Conservation (phyloP, 1,140 invertebrate genomes). For the Drosophila bipectinata region DNA sequence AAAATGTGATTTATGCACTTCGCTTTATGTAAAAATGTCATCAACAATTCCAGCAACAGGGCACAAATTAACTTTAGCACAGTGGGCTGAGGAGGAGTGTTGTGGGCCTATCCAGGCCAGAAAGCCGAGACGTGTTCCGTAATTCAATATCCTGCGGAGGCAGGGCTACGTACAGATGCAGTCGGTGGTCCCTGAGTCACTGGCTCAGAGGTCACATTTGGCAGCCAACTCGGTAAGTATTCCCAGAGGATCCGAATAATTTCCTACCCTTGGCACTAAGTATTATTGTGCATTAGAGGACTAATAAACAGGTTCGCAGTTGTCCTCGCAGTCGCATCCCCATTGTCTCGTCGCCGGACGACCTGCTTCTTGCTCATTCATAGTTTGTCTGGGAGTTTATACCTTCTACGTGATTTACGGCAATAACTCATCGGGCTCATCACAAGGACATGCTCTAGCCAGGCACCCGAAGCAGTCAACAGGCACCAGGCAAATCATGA, state of each 20-base stretch:
- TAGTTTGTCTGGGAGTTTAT: slow-evolving; percentile 71
- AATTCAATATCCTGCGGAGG: slow-evolving; percentile 62
- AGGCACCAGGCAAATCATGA: slow-evolving; percentile 66
- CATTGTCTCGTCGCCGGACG: slow-evolving; percentile 1
- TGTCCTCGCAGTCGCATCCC: slow-evolving; percentile 17
- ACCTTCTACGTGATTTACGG: slow-evolving; percentile 78
- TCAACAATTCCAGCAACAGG: slow-evolving; percentile 65
- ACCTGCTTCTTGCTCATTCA: slow-evolving; percentile 52
- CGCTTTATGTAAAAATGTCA: slow-evolving; percentile 75
- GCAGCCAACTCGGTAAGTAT: slow-evolving; percentile 73
- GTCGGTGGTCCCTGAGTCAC: not conserved
- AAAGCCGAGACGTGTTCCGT: slow-evolving; percentile 76
- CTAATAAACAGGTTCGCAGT: slow-evolving; percentile 80
- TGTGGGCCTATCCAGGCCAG: slow-evolving; percentile 19
- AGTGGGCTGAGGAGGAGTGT: slow-evolving; percentile 10
- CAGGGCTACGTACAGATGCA: not conserved
- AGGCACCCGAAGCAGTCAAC: not conserved
- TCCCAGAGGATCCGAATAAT: slow-evolving; percentile 71
- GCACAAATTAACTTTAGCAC: slow-evolving; percentile 71
- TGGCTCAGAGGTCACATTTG: slow-evolving; percentile 74
- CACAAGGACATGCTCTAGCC: slow-evolving; percentile 5
- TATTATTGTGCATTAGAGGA: slow-evolving; percentile 82
- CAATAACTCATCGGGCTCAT: slow-evolving; percentile 72
- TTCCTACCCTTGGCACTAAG: slow-evolving; percentile 81
- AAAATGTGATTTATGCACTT: slow-evolving; percentile 72